Conservation (phyloP, 2,797 vertebrate genomes). For the Coranthus polyacanthus region DNA sequence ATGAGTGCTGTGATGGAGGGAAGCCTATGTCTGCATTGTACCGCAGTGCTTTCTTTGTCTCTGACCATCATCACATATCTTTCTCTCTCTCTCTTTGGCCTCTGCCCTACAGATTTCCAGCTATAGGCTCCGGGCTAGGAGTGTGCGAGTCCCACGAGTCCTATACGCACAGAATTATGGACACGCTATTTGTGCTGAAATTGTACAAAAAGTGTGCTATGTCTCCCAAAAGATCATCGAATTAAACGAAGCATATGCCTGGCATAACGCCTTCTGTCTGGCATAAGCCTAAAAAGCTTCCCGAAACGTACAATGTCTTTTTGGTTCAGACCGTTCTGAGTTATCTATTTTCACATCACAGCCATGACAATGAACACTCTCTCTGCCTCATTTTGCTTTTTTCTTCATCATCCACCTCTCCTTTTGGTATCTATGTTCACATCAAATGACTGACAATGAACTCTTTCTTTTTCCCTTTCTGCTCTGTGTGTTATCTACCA, state of each 20-base stretch:
- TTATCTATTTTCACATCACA: background rate
- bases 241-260: background rate
- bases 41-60: slow-evolving; percentile 71
- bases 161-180: slow-evolving; percentile 31
- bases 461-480: slow-evolving; percentile 57
- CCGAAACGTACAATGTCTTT: background rate
- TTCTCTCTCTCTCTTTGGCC: slow-evolving; percentile 2
- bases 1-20: slow-evolving; percentile 65
- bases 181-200: slow-evolving; percentile 31
- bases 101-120: slow-evolving; percentile 1
- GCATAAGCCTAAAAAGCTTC: background rate
- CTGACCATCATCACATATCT: slow-evolving; percentile 42
- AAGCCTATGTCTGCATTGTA: slow-evolving; percentile 68
- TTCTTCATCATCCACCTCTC: slow-evolving; percentile 50
- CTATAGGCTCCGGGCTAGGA: slow-evolving; percentile 9
- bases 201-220: slow-evolving; percentile 2
- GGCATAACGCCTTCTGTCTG: too few relatives aligned
- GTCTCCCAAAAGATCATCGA: background rate
- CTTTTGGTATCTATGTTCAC: slow-evolving; percentile 57
- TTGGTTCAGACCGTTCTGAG: background rate
- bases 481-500: slow-evolving; percentile 25
- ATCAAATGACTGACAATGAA: slow-evolving; percentile 64
- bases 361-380: background rate
- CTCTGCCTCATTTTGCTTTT: slow-evolving; percentile 14
- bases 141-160: slow-evolving; percentile 25